Percentiles rank a stretch among this genome's conserved stretches.
Evolutionary conservation across 2,113 vertebrate species (phyloP).

Genomic region (Dicerorhinus sumatrensis): DNA sequence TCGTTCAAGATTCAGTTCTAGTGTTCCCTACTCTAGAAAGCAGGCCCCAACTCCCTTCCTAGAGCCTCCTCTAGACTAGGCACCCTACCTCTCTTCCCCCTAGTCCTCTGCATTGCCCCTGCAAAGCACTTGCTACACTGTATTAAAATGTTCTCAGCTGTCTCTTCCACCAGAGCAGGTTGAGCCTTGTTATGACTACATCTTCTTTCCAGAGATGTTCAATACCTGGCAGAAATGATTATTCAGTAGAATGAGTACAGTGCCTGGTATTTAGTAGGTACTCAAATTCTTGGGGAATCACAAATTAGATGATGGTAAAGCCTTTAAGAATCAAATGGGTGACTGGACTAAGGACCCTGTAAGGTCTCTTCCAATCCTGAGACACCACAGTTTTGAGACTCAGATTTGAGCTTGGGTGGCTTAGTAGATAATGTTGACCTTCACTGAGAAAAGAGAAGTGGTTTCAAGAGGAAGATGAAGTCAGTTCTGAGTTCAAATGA

Average conservation of each 20-base stretch:
- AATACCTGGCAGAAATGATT: neutral
- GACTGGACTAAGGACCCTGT: neutral
- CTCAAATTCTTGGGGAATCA: neutral
- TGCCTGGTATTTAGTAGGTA: neutral
- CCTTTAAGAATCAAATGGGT: neutral
- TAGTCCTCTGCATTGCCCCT: neutral
- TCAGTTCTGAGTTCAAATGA: constrained; percentile 24
- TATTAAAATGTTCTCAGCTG: neutral
- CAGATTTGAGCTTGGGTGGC: neutral
- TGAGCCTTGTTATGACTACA: neutral
- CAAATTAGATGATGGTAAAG: neutral
- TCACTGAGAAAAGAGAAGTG: neutral
- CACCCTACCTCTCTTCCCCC: neutral
- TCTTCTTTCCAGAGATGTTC: neutral
- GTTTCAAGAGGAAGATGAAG: neutral
- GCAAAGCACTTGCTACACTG: neutral
- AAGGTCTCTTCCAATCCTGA: neutral
- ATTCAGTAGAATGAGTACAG: neutral
- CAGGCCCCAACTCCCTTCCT: neutral
- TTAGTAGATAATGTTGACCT: neutral
- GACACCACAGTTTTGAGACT: neutral
- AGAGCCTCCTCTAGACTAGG: neutral
- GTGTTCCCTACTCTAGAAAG: neutral
- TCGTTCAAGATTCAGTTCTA: neutral
- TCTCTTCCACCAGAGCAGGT: neutral